Conservation (phyloP, 2,113 vertebrate genomes). For the Pteronura brasiliensis region DNA sequence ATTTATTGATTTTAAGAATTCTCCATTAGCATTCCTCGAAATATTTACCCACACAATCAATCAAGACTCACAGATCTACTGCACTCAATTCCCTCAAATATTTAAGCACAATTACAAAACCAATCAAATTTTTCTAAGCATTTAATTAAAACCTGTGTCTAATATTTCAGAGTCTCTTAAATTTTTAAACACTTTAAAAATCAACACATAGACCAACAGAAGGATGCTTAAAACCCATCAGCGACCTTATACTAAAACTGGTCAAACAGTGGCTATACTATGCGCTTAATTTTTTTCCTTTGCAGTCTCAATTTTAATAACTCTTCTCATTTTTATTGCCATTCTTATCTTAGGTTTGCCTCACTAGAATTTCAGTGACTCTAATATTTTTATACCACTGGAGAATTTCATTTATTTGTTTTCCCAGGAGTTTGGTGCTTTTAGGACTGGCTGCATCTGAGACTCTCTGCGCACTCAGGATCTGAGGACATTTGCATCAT, state of each 20-base stretch:
- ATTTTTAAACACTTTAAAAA: background rate
- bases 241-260: background rate
- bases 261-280: background rate
- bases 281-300: background rate
- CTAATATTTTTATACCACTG: background rate
- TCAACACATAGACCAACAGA: background rate
- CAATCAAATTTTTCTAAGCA: background rate
- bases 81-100: background rate
- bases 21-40: background rate
- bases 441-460: background rate
- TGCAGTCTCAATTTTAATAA: background rate
- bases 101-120: background rate
- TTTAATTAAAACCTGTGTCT: conserved; percentile 9
- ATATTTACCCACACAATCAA: background rate
- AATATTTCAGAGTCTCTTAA: background rate
- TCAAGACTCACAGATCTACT: background rate
- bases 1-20: background rate
- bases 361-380: background rate
- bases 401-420: background rate
- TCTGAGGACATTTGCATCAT: background rate
- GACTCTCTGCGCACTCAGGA: background rate
- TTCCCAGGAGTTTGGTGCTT: background rate
- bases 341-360: background rate
- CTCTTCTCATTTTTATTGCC: background rate
- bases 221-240: background rate